Conservation (phyloP, 2,113 vertebrate species). For the Chloropsis cyanopogon region DNA sequence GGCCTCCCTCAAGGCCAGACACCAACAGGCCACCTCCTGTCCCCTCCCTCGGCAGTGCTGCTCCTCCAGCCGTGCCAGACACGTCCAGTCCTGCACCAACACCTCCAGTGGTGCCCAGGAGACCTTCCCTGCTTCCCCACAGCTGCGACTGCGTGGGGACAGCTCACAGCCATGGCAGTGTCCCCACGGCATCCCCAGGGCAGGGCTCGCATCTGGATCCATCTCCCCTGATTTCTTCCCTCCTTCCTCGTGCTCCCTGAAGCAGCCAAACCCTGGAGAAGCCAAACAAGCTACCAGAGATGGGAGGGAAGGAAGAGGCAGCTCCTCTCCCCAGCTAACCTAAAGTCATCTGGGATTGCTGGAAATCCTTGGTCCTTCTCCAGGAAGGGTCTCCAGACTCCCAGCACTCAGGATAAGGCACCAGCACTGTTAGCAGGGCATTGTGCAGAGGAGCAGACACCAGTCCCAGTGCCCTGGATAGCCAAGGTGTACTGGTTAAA, state of each 20-base stretch:
- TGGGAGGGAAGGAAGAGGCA: background rate
- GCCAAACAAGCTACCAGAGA: background rate
- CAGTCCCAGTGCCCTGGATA: rapidly evolving
- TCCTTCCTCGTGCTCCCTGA: rapidly evolving
- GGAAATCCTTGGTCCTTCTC: background rate
- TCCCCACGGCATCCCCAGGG: rapidly evolving
- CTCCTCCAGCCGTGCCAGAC: background rate
- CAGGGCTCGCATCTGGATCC: background rate
- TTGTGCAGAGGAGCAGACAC: background rate
- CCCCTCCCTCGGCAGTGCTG: background rate
- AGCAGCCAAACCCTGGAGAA: background rate
- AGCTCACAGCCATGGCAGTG: rapidly evolving
- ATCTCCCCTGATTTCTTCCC: background rate
- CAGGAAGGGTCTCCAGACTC: background rate
- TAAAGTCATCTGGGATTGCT: background rate
- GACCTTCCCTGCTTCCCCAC: rapidly evolving
- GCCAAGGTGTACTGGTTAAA: background rate
- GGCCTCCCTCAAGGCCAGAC: too few relatives aligned
- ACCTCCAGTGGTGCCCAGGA: background rate
- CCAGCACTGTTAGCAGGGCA: rapidly evolving
- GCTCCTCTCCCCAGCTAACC: background rate
- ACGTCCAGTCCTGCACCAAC: rapidly evolving
- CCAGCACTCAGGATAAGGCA: background rate
- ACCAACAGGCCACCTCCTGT: background rate
- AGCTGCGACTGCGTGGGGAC: rapidly evolving